Evolutionary conservation across 2,888 invertebrate genomes (phyloP).

Genomic region (Antheraea assamensis): DNA sequence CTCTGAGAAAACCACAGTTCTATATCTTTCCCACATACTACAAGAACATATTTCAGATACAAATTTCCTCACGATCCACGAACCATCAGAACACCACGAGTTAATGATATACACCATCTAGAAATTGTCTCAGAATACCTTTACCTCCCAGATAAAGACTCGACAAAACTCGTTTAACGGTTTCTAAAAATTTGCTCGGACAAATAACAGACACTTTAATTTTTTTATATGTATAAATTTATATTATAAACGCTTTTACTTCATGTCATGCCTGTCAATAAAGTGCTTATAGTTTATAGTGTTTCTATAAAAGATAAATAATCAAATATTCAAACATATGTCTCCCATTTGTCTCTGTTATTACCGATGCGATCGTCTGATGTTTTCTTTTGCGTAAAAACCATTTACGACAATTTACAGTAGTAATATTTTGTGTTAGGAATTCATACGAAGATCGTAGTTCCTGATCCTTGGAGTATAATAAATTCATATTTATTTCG

Average conservation of each 20-base stretch:
- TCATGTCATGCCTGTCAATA: background rate
- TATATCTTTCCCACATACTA: too few species aligned
- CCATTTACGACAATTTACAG: background rate
- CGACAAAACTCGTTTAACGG: too few species aligned
- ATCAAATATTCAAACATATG: background rate
- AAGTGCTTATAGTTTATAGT: background rate
- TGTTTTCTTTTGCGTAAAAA: background rate
- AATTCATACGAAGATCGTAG: background rate
- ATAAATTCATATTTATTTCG: background rate
- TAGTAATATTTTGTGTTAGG: constrained; percentile 2
- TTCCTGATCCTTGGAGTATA: background rate
- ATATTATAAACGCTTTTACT: background rate
- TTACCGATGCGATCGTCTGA: background rate
- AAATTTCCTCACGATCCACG: too few species aligned
- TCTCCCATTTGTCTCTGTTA: background rate
- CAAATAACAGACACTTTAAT: too few species aligned
- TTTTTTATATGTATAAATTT: background rate
- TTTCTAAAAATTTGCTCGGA: too few species aligned
- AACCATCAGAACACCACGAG: too few species aligned
- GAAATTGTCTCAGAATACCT: too few species aligned
- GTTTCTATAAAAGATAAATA: background rate
- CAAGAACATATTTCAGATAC: too few species aligned
- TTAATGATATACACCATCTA: too few species aligned
- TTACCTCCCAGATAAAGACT: too few species aligned
- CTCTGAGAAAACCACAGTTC: too few species aligned